These are phyloP conservation scores for Procapra przewalskii DNA, from an alignment of 2,113 vertebrate genomes.

Conservation along the genomic window DNA sequence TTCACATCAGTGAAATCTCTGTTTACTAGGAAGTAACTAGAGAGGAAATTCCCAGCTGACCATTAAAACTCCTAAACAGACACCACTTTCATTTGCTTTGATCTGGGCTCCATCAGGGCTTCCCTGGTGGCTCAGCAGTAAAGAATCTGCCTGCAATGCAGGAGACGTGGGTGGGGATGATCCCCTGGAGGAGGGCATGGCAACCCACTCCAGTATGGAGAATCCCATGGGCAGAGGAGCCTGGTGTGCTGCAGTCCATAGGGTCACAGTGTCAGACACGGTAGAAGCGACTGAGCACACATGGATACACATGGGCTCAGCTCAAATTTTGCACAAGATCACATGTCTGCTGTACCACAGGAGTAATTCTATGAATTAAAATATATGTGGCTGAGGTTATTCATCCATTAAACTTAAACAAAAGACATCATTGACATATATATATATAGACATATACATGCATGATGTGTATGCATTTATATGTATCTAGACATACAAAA, in stretches of 20 bases:
- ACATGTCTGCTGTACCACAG: neutral
- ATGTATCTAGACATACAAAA: neutral
- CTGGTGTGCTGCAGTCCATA: neutral
- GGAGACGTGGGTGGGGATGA: neutral
- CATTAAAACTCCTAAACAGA: conserved; percentile 28
- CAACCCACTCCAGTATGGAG: neutral
- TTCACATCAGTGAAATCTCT: conserved; percentile 70
- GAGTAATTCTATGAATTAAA: neutral
- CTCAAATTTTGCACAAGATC: neutral
- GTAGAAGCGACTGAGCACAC: neutral
- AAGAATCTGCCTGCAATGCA: neutral
- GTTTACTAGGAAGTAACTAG: conserved; percentile 55
- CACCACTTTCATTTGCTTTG: conserved; percentile 1
- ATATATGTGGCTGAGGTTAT: neutral
- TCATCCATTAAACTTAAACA: neutral
- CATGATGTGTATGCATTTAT: neutral
- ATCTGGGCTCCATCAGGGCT: neutral
- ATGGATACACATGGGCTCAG: neutral
- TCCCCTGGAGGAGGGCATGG: neutral
- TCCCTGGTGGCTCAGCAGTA: neutral
- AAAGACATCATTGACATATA: neutral
- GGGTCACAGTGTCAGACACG: neutral
- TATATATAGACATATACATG: neutral
- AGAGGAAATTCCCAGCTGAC: conserved; percentile 43
- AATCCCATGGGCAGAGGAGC: neutral